Conservation (phyloP, 1,140 invertebrate species). For the Drosophila saltans region DNA sequence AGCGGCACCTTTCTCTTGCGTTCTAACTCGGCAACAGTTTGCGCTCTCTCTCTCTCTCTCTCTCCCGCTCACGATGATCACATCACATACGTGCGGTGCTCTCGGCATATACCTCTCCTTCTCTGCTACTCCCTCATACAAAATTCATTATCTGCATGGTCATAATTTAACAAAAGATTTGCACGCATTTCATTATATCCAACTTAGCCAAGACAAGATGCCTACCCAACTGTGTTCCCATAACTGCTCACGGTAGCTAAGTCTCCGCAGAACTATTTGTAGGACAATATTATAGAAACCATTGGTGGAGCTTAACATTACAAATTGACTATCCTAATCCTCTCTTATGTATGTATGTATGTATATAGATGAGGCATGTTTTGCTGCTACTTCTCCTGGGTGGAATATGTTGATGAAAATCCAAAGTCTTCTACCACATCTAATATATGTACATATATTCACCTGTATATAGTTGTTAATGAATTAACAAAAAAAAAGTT, state of each 20-base stretch:
- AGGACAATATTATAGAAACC: conserved; percentile 26
- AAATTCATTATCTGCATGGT: conserved; percentile 1
- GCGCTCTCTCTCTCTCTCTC: conserved; percentile 6
- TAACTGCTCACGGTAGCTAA: conserved; percentile 15
- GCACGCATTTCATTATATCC: conserved; percentile 13
- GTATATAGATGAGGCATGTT: neutral
- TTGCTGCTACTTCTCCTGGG: neutral
- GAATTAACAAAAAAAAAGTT: conserved; percentile 5
- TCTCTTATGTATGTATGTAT: too few species aligned
- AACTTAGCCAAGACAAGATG: neutral
- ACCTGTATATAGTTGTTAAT: neutral
- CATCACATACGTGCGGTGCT: conserved; percentile 24
- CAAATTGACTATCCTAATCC: neutral
- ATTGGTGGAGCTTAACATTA: conserved; percentile 13
- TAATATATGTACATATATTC: conserved; percentile 1
- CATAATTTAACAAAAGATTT: neutral
- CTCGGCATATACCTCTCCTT: neutral
- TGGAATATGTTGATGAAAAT: neutral
- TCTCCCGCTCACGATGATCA: conserved; percentile 1
- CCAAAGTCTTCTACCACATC: conserved; percentile 19
- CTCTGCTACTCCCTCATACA: neutral
- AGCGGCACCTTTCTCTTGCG: conserved; percentile 5
- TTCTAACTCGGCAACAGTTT: conserved; percentile 5
- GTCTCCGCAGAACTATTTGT: neutral
- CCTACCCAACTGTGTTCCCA: neutral